Evolutionary conservation across 2,797 vertebrate genomes (phyloP).

Genomic region (Denticeps clupeoides): DNA sequence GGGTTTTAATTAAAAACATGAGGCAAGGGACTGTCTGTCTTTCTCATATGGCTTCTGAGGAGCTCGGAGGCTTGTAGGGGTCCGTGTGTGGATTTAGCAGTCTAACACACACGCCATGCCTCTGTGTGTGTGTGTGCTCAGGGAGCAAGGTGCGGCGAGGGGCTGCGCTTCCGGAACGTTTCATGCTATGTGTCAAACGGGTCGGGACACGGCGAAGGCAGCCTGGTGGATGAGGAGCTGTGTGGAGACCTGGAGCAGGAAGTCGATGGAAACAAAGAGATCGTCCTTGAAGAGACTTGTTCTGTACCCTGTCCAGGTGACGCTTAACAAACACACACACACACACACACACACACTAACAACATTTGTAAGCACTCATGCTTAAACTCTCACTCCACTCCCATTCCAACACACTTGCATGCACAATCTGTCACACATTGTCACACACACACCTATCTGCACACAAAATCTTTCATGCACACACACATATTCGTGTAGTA

Average conservation of each 20-base stretch:
- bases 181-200: constrained; percentile 88
- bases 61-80: neutral
- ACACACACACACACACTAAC: no score
- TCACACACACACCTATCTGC: no score
- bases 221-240: constrained; percentile 80
- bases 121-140: constrained; percentile 27
- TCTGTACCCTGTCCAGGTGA: constrained; percentile 87
- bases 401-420: no score
- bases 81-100: no score
- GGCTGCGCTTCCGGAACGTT: constrained; percentile 74
- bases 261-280: constrained; percentile 67
- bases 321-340: neutral
- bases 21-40: constrained; percentile 11
- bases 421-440: no score
- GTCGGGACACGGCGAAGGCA: constrained; percentile 58
- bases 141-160: constrained; percentile 87
- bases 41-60: neutral
- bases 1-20: constrained; percentile 29
- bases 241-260: constrained; percentile 74
- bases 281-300: constrained; percentile 74
- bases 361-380: no score
- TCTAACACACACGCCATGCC: neutral
- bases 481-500: no score
- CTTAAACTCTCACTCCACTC: no score
- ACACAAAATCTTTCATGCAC: no score